Evolutionary conservation across 37 sponge, comb jelly and placozoan species (phyloP).

Genomic region (Halichondria panicea): DNA sequence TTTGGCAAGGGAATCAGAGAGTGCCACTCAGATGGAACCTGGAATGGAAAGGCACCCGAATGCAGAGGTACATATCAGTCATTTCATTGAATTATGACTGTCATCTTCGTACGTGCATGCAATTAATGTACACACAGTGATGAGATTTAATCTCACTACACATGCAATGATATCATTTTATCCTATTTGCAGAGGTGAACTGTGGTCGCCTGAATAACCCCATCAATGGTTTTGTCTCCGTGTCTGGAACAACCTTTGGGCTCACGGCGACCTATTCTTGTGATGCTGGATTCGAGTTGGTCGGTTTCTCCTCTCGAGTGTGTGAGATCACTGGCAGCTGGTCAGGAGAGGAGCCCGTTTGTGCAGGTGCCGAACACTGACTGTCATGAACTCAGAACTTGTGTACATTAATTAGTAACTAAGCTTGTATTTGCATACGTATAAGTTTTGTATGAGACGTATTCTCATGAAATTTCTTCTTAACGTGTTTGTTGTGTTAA

Average conservation of each 20-base stretch:
- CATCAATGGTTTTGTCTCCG: slow-evolving; percentile 5
- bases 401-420: too few species aligned
- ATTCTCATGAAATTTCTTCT: too few species aligned
- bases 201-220: slow-evolving; percentile 15
- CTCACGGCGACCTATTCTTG: slow-evolving; percentile 42
- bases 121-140: too few species aligned
- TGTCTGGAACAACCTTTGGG: slow-evolving; percentile 14
- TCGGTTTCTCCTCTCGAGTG: slow-evolving; percentile 19
- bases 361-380: too few species aligned
- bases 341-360: slow-evolving; percentile 47
- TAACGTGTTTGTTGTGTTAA: too few species aligned
- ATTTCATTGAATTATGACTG: too few species aligned
- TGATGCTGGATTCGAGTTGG: slow-evolving; percentile 30
- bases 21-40: slow-evolving; percentile 31
- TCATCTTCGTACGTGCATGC: too few species aligned
- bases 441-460: too few species aligned
- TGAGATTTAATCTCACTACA: too few species aligned
- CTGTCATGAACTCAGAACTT: neutral
- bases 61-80: slow-evolving; percentile 49
- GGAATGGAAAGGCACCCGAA: slow-evolving; percentile 25
- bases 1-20: slow-evolving; percentile 10
- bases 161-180: too few species aligned
- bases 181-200: neutral
- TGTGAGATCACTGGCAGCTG: slow-evolving; percentile 37
- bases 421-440: too few species aligned